These are phyloP conservation scores for Agriopis leucophaearia DNA, from an alignment of 2,888 invertebrate species.

Conservation along the genomic window DNA sequence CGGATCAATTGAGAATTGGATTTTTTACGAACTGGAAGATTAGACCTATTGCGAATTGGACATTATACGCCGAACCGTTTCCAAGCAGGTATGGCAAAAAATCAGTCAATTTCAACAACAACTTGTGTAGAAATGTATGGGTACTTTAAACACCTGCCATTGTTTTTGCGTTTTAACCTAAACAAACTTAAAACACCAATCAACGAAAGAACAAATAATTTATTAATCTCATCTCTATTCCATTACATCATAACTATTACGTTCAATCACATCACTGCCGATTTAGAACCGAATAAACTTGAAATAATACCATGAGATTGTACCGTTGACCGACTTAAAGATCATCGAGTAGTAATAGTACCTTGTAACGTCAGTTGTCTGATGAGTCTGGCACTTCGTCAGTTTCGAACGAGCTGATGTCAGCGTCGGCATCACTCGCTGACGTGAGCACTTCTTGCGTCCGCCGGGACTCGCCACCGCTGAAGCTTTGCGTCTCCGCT, in stretches of 20 bases:
- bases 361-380: conserved; percentile 54
- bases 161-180: not conserved
- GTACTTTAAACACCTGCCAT: too few relatives aligned
- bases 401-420: conserved; percentile 75
- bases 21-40: too few relatives aligned
- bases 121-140: too few relatives aligned
- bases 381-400: conserved; percentile 72
- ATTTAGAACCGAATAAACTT: conserved; percentile 45
- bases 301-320: conserved; percentile 31
- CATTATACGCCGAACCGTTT: too few relatives aligned
- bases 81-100: too few relatives aligned
- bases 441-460: conserved; percentile 24
- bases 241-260: conserved; percentile 32
- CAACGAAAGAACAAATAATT: conserved; percentile 41
- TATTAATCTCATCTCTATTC: conserved; percentile 35
- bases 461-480: conserved; percentile 32
- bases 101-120: too few relatives aligned
- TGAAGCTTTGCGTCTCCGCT: conserved; percentile 27
- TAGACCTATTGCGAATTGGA: too few relatives aligned
- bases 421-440: conserved; percentile 73
- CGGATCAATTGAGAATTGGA: too few relatives aligned
- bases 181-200: not conserved
- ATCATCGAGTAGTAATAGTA: conserved; percentile 23
- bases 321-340: not conserved
- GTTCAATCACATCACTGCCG: conserved; percentile 44